phyloP scores from a whole-genome alignment of 2,888 invertebrate genomes.

The Gymnocheta viridis region DNA sequence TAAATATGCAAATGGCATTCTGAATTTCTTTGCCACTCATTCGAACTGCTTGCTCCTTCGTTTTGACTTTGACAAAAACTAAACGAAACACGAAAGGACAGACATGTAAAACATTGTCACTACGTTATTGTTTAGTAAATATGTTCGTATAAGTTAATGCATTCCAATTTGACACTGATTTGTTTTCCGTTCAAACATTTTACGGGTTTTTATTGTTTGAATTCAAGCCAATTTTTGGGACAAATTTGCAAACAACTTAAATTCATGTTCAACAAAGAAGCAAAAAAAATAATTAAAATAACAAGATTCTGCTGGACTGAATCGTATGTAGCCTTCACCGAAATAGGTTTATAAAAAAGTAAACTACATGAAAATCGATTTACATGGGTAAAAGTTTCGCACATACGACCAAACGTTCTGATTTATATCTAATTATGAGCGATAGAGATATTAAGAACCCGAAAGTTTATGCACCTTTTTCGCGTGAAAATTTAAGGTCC shows the following conservation, averaged over 20 bases:
- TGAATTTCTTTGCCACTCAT: constrained; percentile 10
- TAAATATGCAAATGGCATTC: constrained; percentile 46
- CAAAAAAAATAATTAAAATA: neutral
- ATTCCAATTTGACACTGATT: constrained; percentile 58
- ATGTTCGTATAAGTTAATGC: neutral
- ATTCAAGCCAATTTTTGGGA: constrained; percentile 50
- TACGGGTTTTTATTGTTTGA: constrained; percentile 43
- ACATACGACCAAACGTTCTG: too few relatives aligned
- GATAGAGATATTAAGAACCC: too few relatives aligned
- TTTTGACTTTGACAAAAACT: neutral
- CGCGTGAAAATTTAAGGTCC: too few relatives aligned
- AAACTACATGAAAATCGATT: too few relatives aligned
- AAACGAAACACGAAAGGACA: constrained; percentile 1
- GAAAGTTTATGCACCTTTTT: too few relatives aligned
- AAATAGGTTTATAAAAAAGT: too few relatives aligned
- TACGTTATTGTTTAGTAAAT: constrained; percentile 36
- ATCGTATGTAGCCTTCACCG: too few relatives aligned
- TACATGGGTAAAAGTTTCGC: too few relatives aligned
- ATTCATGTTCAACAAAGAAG: constrained; percentile 41
- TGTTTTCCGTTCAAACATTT: constrained; percentile 6
- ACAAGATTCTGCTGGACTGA: neutral
- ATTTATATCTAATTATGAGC: too few relatives aligned
- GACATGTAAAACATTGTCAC: constrained; percentile 30
- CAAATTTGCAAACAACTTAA: constrained; percentile 44
- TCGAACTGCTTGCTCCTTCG: neutral